Evolutionary conservation across 2,797 vertebrate species (phyloP).

Genomic region (Peromyscus attwateri): DNA sequence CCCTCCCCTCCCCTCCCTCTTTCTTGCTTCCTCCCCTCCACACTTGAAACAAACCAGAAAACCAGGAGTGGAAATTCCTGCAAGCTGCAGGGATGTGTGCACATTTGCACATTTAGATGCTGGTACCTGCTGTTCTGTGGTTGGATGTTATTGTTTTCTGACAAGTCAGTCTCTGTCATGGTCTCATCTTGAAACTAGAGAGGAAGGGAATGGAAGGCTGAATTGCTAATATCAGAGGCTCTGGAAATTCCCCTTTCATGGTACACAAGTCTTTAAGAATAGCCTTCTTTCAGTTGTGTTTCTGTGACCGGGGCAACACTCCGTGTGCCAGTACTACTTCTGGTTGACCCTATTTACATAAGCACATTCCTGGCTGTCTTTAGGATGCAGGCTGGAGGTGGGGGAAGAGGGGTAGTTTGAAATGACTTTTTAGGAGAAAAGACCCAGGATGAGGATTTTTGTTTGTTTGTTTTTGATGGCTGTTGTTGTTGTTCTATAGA

Average conservation of each 20-base stretch:
- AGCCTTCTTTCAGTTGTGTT: slow-evolving; percentile 84
- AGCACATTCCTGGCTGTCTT: neutral
- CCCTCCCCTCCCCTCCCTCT: neutral
- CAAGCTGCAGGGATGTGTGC: slow-evolving; percentile 66
- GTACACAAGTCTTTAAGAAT: slow-evolving; percentile 83
- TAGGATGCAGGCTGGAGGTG: neutral
- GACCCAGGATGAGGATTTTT: neutral
- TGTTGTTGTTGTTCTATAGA: neutral
- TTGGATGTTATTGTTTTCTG: slow-evolving; percentile 67
- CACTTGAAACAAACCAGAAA: slow-evolving; percentile 12
- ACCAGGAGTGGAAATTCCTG: slow-evolving; percentile 84
- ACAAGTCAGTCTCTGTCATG: slow-evolving; percentile 84
- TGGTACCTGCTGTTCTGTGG: slow-evolving; percentile 82
- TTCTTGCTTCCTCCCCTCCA: neutral
- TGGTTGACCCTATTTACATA: neutral
- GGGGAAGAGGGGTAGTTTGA: neutral
- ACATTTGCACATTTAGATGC: slow-evolving; percentile 82
- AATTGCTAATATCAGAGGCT: slow-evolving; percentile 88
- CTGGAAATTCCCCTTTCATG: slow-evolving; percentile 91
- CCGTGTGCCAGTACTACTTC: neutral
- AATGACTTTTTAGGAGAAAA: neutral
- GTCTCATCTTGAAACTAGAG: slow-evolving; percentile 91
- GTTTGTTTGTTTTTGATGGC: neutral
- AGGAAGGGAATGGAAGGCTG: slow-evolving; percentile 89
- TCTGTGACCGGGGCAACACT: slow-evolving; percentile 66